A percentile compares a stretch with the other conserved stretches of the same genome.
phyloP scores from a whole-genome alignment of 2,888 invertebrate genomes.

The Pocota personata region DNA sequence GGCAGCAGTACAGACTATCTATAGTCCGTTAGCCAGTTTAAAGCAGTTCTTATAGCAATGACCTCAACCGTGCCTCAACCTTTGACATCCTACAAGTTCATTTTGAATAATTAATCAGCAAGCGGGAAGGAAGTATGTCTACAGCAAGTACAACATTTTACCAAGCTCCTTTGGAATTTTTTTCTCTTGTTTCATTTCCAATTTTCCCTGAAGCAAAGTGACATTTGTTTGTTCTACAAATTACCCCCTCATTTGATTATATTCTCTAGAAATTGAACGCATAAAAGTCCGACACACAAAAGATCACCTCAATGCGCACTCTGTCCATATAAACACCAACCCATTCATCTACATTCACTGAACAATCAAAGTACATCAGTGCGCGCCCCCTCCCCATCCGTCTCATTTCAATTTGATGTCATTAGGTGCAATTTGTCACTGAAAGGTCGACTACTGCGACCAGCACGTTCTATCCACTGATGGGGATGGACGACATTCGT shows the following conservation, averaged over 20 bases:
- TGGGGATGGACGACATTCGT: conserved; percentile 56
- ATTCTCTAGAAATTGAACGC: conserved; percentile 55
- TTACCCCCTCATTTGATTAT: conserved; percentile 43
- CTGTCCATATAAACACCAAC: neutral
- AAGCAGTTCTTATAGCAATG: too few species aligned
- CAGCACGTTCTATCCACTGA: neutral
- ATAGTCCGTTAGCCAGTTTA: too few species aligned
- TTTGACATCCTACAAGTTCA: neutral
- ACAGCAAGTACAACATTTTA: too few species aligned
- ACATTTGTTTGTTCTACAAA: conserved; percentile 66
- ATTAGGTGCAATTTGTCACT: conserved; percentile 73
- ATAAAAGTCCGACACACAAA: conserved; percentile 58
- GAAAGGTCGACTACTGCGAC: conserved; percentile 43
- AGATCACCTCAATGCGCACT: conserved; percentile 44
- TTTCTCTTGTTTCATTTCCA: neutral
- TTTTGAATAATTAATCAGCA: neutral
- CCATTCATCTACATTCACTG: conserved; percentile 50
- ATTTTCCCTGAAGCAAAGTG: conserved; percentile 26
- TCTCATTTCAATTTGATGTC: conserved; percentile 71
- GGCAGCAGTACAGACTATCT: too few species aligned
- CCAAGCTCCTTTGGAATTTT: neutral
- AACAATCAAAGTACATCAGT: conserved; percentile 61
- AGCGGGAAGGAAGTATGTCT: neutral
- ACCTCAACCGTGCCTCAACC: too few species aligned
- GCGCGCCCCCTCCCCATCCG: conserved; percentile 24